A percentile compares a stretch with the other conserved stretches of the same genome.
phyloP scores from a whole-genome alignment of 2,113 vertebrate genomes.

The Azemiops feae region DNA sequence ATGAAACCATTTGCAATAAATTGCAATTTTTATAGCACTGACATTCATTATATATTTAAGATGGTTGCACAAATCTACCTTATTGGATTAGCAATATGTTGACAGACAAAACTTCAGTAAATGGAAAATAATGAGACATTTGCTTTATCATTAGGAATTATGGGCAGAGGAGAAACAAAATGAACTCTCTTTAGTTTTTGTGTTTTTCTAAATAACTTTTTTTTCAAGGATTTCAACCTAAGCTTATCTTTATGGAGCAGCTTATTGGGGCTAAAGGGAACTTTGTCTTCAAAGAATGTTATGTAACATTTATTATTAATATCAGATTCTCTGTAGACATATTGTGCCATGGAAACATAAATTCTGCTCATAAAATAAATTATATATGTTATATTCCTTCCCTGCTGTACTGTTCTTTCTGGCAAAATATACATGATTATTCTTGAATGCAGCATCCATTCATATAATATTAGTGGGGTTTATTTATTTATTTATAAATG shows the following conservation, averaged over 20 bases:
- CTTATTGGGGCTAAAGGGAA: neutral
- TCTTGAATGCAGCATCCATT: neutral
- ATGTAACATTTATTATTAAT: neutral
- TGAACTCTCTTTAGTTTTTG: neutral
- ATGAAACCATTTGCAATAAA: neutral
- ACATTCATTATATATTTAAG: neutral
- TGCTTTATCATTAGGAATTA: neutral
- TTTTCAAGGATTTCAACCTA: neutral
- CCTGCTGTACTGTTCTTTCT: neutral
- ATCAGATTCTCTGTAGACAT: neutral
- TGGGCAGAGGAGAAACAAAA: neutral
- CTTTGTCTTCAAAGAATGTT: neutral
- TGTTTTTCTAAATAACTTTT: neutral
- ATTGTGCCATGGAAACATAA: neutral
- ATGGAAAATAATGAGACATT: neutral
- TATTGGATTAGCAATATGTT: neutral
- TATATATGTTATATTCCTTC: neutral
- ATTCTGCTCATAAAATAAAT: neutral
- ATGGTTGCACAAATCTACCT: neutral
- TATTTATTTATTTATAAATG: neutral
- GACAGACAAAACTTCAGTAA: neutral
- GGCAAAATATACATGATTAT: neutral
- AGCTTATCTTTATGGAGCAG: neutral
- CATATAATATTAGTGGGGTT: neutral
- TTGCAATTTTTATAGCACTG: neutral